A percentile compares a stretch with the other conserved stretches of the same genome.
Evolutionary conservation across 2,888 invertebrate species (phyloP).

Genomic region (Lithophane ornitopus): DNA sequence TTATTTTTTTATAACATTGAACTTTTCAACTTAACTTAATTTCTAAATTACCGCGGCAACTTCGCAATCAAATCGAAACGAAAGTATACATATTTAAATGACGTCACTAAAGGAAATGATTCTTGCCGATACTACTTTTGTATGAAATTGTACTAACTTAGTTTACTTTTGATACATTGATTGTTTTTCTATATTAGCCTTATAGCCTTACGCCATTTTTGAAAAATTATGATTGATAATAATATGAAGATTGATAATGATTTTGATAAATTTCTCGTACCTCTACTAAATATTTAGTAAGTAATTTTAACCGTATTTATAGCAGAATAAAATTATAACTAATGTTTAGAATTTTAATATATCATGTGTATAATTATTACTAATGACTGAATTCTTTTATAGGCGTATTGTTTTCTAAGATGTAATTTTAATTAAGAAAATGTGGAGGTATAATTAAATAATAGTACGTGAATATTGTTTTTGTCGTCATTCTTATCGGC

Average conservation of each 20-base stretch:
- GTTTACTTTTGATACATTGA: constrained; percentile 52
- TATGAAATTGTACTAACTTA: constrained; percentile 50
- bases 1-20: constrained; percentile 30
- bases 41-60: constrained; percentile 31
- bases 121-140: constrained; percentile 47
- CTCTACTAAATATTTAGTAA: constrained; percentile 19
- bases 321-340: constrained; percentile 35
- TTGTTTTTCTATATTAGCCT: constrained; percentile 47
- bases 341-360: constrained; percentile 53
- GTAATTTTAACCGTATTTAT: background rate
- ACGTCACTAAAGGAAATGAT: constrained; percentile 19
- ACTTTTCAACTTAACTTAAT: constrained; percentile 24
- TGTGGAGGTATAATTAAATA: constrained; percentile 63
- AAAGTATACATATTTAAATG: constrained; percentile 27
- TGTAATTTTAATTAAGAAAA: constrained; percentile 57
- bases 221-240: too few relatives aligned
- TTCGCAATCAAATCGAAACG: constrained; percentile 29
- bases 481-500: background rate
- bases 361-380: constrained; percentile 49
- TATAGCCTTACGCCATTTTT: too few relatives aligned
- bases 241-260: too few relatives aligned
- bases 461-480: constrained; percentile 10
- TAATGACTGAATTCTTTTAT: constrained; percentile 65
- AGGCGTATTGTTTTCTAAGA: constrained; percentile 62
- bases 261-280: constrained; percentile 32